Conservation (phyloP, 2,113 vertebrate genomes). For the Lamprotornis superbus region DNA sequence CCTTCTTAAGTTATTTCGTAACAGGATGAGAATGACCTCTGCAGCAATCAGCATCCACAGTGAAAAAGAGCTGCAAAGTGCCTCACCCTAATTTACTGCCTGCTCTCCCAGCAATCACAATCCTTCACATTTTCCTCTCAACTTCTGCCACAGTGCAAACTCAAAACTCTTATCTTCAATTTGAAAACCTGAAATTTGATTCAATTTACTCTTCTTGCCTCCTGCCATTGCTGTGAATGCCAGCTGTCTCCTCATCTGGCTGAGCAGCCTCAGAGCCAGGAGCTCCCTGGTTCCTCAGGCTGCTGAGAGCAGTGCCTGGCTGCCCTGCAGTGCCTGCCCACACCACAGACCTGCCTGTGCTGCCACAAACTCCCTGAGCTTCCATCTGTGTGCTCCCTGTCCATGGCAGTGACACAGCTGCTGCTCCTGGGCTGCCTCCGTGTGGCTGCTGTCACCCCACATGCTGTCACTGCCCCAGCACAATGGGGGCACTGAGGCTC, state of each 20-base stretch:
- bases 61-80: not conserved
- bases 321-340: fast-evolving
- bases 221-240: fast-evolving
- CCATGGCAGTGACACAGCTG: fast-evolving
- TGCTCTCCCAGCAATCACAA: not conserved
- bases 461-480: fast-evolving
- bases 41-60: not conserved
- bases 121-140: not conserved
- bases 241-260: not conserved
- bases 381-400: fast-evolving
- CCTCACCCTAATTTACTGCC: not conserved
- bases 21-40: not conserved
- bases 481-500: fast-evolving
- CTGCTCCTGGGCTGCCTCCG: not conserved
- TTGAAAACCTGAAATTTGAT: not conserved
- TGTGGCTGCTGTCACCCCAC: not conserved
- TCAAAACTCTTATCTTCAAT: not conserved
- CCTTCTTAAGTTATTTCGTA: not conserved
- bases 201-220: not conserved
- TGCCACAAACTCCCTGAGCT: not conserved
- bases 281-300: fast-evolving
- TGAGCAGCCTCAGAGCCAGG: not conserved
- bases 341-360: fast-evolving
- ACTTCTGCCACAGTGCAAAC: not conserved
- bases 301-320: not conserved